phyloP scores from a whole-genome alignment of 2,113 vertebrate genomes.

The Corydoras maculifer region DNA sequence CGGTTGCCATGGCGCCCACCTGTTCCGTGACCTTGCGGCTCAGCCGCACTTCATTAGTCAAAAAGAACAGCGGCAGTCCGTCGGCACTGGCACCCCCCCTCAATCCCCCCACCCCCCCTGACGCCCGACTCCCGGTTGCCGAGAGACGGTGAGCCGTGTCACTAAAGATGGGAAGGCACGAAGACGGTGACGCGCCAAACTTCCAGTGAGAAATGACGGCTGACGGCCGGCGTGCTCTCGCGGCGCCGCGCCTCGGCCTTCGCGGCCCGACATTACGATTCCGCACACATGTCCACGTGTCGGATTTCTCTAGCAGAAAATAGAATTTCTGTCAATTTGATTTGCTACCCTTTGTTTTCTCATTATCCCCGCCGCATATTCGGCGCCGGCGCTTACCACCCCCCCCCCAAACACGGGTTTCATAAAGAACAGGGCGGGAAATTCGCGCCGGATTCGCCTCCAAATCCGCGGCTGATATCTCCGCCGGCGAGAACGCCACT shows the following conservation, averaged over 20 bases:
- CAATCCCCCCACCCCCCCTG: conserved; percentile 21
- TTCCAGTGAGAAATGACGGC: conserved; percentile 40
- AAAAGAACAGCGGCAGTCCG: conserved; percentile 41
- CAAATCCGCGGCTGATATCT: conserved; percentile 33
- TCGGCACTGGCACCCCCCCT: conserved; percentile 30
- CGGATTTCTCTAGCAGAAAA: conserved; percentile 48
- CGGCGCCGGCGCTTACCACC: conserved; percentile 1
- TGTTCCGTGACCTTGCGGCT: conserved; percentile 52
- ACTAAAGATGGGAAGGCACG: not conserved
- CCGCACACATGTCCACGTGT: conserved; percentile 43
- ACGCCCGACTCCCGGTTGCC: conserved; percentile 27
- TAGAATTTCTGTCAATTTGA: conserved; percentile 52
- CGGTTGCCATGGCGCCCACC: conserved; percentile 52
- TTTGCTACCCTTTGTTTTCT: conserved; percentile 58
- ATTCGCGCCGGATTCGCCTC: conserved; percentile 39
- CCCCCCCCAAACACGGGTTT: conserved; percentile 38
- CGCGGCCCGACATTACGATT: conserved; percentile 51
- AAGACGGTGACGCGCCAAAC: conserved; percentile 35
- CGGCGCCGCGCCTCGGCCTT: conserved; percentile 27
- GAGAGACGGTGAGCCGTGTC: conserved; percentile 23
- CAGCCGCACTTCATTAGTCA: conserved; percentile 55
- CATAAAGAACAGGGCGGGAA: conserved; percentile 38
- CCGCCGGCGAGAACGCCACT: conserved; percentile 15
- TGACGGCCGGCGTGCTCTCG: conserved; percentile 32
- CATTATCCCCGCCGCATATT: conserved; percentile 52